A percentile compares a stretch with the other conserved stretches of the same genome.
Evolutionary conservation across 2,888 invertebrate species (phyloP).

Genomic region (Drosophila parthenogenetica): DNA sequence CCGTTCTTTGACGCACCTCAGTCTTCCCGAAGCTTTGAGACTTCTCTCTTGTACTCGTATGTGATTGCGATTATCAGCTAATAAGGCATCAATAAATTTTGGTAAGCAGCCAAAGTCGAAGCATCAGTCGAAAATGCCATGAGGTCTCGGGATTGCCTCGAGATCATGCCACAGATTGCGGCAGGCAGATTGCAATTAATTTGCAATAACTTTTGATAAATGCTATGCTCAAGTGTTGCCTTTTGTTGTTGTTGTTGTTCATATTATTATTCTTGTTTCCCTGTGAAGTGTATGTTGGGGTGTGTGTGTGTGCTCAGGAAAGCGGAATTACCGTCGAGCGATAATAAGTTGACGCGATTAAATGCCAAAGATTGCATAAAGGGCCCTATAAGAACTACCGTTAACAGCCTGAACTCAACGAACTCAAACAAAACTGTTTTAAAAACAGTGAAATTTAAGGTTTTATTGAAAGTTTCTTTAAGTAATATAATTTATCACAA

Average conservation of each 20-base stretch:
- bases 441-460: too few species aligned
- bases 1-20: constrained; percentile 65
- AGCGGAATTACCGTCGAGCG: constrained; percentile 64
- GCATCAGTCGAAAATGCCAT: constrained; percentile 64
- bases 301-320: constrained; percentile 30
- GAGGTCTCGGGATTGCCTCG: constrained; percentile 59
- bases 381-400: constrained; percentile 36
- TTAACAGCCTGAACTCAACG: constrained; percentile 29
- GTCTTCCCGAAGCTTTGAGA: neutral
- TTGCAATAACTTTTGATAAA: constrained; percentile 82
- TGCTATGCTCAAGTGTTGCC: constrained; percentile 71
- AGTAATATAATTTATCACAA: too few species aligned
- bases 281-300: neutral
- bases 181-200: constrained; percentile 80
- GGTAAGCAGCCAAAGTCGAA: constrained; percentile 66
- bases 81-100: constrained; percentile 84
- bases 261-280: constrained; percentile 23
- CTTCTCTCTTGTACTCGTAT: constrained; percentile 27
- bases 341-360: constrained; percentile 75
- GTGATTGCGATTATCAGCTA: constrained; percentile 83
- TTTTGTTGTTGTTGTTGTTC: constrained; percentile 23
- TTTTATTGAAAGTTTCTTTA: too few species aligned
- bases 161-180: constrained; percentile 73
- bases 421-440: too few species aligned
- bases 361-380: constrained; percentile 51